Conservation (phyloP, 2,888 invertebrate genomes). For the Eulithis prunata region DNA sequence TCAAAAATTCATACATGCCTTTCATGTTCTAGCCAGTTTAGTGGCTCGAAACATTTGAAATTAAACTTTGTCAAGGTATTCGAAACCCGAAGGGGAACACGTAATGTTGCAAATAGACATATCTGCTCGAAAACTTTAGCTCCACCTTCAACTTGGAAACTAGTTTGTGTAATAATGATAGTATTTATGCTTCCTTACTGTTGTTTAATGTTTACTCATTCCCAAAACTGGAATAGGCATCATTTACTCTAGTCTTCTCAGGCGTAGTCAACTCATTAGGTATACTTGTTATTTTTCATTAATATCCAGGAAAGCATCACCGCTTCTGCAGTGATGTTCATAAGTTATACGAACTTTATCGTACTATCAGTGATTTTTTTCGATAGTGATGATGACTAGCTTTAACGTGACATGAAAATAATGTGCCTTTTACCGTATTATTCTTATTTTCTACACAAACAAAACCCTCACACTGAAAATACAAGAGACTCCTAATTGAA, state of each 20-base stretch:
- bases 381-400: too few species aligned
- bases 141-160: slow-evolving; percentile 40
- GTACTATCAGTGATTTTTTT: too few species aligned
- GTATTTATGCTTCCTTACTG: slow-evolving; percentile 20
- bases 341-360: too few species aligned
- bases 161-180: slow-evolving; percentile 23
- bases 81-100: slow-evolving; percentile 36
- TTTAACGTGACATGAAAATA: background rate
- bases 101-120: slow-evolving; percentile 59
- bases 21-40: slow-evolving; percentile 9
- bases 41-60: slow-evolving; percentile 30
- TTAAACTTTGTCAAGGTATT: slow-evolving; percentile 39
- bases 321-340: too few species aligned
- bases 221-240: background rate
- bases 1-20: background rate
- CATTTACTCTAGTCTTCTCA: too few species aligned
- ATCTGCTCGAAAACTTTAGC: slow-evolving; percentile 51
- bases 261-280: too few species aligned
- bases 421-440: background rate
- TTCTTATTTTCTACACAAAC: background rate
- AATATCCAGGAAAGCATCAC: too few species aligned
- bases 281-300: too few species aligned
- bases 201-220: slow-evolving; percentile 14
- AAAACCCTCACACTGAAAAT: background rate
- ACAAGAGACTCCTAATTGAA: slow-evolving; percentile 16